phyloP scores from a whole-genome alignment of 2,888 invertebrate genomes.

The Meta bourneti region DNA sequence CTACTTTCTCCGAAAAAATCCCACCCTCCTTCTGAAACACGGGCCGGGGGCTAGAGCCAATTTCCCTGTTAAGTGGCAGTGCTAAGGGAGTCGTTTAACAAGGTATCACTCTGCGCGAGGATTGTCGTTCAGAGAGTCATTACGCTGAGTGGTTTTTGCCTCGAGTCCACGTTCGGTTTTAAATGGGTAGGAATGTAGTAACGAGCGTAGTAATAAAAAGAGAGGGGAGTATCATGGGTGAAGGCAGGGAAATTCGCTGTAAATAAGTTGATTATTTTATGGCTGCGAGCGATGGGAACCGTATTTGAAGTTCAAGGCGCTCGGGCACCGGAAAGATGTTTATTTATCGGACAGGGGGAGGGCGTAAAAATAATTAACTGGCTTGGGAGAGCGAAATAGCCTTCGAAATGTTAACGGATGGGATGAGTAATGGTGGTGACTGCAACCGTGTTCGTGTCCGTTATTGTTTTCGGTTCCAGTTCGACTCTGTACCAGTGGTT shows the following conservation, averaged over 20 bases:
- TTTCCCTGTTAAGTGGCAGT: slow-evolving; percentile 28
- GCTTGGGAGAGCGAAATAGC: slow-evolving; percentile 25
- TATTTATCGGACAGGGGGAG: slow-evolving; percentile 25
- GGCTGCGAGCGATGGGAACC: slow-evolving; percentile 10
- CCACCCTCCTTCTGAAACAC: neutral
- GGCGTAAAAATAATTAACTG: slow-evolving; percentile 30
- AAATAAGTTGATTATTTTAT: slow-evolving; percentile 56
- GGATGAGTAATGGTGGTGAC: neutral
- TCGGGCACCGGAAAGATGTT: slow-evolving; percentile 23
- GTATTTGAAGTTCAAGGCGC: slow-evolving; percentile 21
- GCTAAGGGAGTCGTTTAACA: slow-evolving; percentile 38
- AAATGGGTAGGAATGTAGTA: slow-evolving; percentile 26
- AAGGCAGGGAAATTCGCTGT: neutral
- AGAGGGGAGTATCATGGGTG: neutral
- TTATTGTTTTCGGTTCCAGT: too few relatives aligned
- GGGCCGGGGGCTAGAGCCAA: neutral
- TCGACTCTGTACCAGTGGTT: too few relatives aligned
- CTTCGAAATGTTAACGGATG: slow-evolving; percentile 28
- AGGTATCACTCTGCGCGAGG: slow-evolving; percentile 54
- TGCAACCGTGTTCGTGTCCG: too few relatives aligned
- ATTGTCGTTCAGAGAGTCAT: slow-evolving; percentile 47
- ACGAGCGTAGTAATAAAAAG: slow-evolving; percentile 33
- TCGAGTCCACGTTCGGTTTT: neutral
- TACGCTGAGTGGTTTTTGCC: slow-evolving; percentile 25
- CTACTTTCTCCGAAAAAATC: neutral